Percentiles rank a stretch among this genome's conserved stretches.
Evolutionary conservation across 2,888 invertebrate species (phyloP).

Genomic region (Cataglyphis albicans): DNA sequence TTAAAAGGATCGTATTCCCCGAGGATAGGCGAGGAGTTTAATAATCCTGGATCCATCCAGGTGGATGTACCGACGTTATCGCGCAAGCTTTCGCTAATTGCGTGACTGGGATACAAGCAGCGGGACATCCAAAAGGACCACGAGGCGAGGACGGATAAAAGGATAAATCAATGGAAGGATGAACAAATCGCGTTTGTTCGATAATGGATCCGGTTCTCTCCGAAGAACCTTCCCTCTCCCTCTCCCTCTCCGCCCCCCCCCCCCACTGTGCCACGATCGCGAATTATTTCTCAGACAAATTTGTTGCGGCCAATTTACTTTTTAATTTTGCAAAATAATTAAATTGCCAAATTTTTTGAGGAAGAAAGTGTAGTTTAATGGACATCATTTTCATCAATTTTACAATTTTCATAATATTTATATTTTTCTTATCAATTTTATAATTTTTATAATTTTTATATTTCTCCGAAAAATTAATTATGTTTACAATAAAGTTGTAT

Average conservation of each 20-base stretch:
- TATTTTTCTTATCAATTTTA: no score
- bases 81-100: slow-evolving; percentile 40
- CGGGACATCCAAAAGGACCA: slow-evolving; percentile 27
- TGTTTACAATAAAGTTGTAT: neutral
- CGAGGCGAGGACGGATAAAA: slow-evolving; percentile 3
- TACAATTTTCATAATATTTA: no score
- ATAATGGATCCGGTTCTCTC: slow-evolving; percentile 44
- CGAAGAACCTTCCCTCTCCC: neutral
- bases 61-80: slow-evolving; percentile 34
- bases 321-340: slow-evolving; percentile 9
- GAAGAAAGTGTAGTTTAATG: neutral
- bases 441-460: neutral
- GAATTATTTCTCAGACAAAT: slow-evolving; percentile 30
- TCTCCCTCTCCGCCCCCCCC: neutral
- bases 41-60: slow-evolving; percentile 32
- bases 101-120: slow-evolving; percentile 26
- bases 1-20: slow-evolving; percentile 34
- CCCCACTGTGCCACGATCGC: slow-evolving; percentile 1
- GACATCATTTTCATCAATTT: slow-evolving; percentile 1
- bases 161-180: slow-evolving; percentile 28
- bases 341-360: neutral
- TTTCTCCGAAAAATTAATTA: neutral
- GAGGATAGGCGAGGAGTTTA: neutral
- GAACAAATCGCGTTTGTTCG: slow-evolving; percentile 44
- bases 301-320: neutral